Evolutionary conservation across 2,888 invertebrate species (phyloP), one percentile per base, ranked within the genome.

Genomic region (Amiota communis): DNA sequence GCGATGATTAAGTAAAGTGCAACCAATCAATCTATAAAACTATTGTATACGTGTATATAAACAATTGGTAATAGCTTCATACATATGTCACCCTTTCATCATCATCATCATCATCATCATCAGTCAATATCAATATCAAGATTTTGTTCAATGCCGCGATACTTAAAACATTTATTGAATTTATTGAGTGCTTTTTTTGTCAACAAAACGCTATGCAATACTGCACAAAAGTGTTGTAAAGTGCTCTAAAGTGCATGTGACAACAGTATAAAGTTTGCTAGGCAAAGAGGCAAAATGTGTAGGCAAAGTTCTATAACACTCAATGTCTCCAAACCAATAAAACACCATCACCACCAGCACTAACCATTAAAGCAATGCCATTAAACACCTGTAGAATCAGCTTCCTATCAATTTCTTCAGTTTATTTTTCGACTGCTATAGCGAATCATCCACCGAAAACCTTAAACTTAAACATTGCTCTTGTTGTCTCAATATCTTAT

Each of bases 181-280:
- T 59, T 59, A 59, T 59, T 59, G 59, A 59, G 59, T 59, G 59
- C 17, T 20, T 59, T 36, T 23, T 36, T 15, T 59, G 59, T 59
- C 59, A 59, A 59, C 59, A 59, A 17, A 17, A 6, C 36, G 36
- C 36, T 36, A 36, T 20, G 59, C 20, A 59, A 59, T 10, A 59
- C 36, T 36, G 4, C 3, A 6, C 36, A 36, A 36, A 36, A 36
- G 36, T 36, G 36, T 36, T 36, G 59, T 17, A 59, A 59, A 59
- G 59, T 59, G 59, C 59, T 59, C 59, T 15, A 15, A 59, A 59
- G 59, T 59, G 59, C 59, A 51, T n/a, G 36, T 36, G 36, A 36
- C 36, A 36, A 6, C 36, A 36, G 6, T 36, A 36, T 36, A 36
- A 36, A 36, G 36, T 36, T n/a, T 15, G 59, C 59, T 20, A 9